A percentile compares a stretch with the other conserved stretches of the same genome.
Evolutionary conservation across 2,113 vertebrate genomes (phyloP).

Genomic region (Arizona elegans): DNA sequence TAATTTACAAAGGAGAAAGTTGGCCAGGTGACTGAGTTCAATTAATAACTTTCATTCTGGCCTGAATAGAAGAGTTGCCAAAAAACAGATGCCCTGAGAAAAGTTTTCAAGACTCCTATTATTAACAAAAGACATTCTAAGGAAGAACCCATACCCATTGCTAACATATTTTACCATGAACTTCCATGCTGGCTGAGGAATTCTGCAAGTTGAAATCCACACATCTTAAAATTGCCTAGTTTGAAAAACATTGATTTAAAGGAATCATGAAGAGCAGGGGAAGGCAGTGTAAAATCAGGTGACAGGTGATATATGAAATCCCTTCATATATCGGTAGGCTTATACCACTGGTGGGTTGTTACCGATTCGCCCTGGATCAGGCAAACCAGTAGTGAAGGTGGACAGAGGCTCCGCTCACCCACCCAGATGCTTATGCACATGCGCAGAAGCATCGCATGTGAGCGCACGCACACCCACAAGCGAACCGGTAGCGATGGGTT

Average conservation of each 20-base stretch:
- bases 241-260: neutral
- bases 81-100: neutral
- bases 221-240: no score
- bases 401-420: no score
- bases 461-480: no score
- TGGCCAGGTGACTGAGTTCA: neutral
- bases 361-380: no score
- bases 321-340: neutral
- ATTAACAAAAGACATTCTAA: neutral
- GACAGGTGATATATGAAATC: neutral
- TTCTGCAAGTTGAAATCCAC: neutral
- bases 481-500: no score
- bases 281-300: neutral
- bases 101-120: neutral
- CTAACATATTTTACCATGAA: neutral
- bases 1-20: neutral
- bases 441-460: no score
- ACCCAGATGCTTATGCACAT: no score
- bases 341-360: no score
- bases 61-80: neutral
- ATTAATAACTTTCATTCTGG: neutral
- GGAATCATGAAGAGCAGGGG: neutral
- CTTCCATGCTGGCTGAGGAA: neutral
- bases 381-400: no score
- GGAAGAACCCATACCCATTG: no score